Base-by-base conservation (phyloP, 2,113 vertebrate species). In the Podarcis cretensis region DNA sequence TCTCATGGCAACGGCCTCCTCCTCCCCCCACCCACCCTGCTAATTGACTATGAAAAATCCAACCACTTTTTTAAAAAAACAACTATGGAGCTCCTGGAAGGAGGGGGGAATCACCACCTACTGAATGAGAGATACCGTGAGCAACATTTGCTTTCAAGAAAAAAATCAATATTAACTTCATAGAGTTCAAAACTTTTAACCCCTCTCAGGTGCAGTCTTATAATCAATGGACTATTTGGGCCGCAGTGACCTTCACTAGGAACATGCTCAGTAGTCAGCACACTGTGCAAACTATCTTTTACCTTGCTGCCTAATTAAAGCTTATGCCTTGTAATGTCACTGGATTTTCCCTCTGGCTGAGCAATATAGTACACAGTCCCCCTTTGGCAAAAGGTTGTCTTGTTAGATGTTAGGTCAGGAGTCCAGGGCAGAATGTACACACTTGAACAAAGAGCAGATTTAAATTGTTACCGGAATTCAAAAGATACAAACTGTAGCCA, bases 151-250 rank as follows among this genome's bases (percentile, higher is more conserved):
- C 81, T 91, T 91, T 88, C n/a, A 35, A 85, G 87, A 82, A 95
- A 54, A 12, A 83, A 92, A 95, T 95, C 94, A 81, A 93, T 92
- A 90, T 59, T 69, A 79, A 30, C 89, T 94, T 93, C 89, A 89
- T 79, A 77, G 0, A 3, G 71, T 2, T 83, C 87, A 90, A 91
- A 90, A 89, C 59, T 79, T 91, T 89, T 91, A 92, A 90, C 93
- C 93, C 92, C 90, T 92, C 27, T 40, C 87, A 71, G 71, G 87
- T 30, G 63, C 84, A 87, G 32, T 20, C 25, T 81, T 0, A 13
- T 23, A 48, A 91, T 84, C 27, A 78, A 87, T 74, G 2, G 81
- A 8, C 13, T 65, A 73, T 5, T 83, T 35, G 68, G 37, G 43
- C 27, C 76, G 14, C 3, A 0, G 8, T 10, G 89, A 87, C 92